phyloP scores from a whole-genome alignment of 2,888 invertebrate genomes.

The Fragum sueziense region DNA sequence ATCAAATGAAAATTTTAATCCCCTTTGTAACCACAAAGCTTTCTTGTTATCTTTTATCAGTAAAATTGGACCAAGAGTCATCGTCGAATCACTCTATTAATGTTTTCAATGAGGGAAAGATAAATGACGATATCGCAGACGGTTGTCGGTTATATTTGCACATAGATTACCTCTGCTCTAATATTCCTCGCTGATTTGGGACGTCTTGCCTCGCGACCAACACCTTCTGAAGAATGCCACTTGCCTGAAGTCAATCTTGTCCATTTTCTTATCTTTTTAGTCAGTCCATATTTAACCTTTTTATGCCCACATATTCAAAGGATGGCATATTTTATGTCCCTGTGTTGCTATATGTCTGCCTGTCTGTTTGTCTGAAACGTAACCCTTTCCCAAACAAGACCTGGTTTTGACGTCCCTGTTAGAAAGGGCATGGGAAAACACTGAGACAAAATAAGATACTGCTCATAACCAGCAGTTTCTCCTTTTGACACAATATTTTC shows the following conservation, averaged over 20 bases:
- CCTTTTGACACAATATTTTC: too few relatives aligned
- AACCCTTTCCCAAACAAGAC: too few relatives aligned
- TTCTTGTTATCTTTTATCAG: constrained; percentile 11
- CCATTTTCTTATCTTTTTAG: not conserved
- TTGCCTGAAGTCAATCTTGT: not conserved
- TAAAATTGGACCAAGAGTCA: constrained; percentile 16
- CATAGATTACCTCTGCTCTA: constrained; percentile 36
- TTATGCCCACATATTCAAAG: not conserved
- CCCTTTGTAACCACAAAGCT: not conserved
- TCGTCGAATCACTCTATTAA: constrained; percentile 28
- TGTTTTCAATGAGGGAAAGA: constrained; percentile 23
- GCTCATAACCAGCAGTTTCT: too few relatives aligned
- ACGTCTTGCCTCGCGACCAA: constrained; percentile 31
- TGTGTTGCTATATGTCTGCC: not conserved
- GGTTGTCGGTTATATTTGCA: constrained; percentile 34
- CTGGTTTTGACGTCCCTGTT: too few relatives aligned
- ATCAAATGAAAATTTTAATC: constrained; percentile 7
- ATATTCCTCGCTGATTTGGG: constrained; percentile 27
- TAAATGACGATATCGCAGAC: constrained; percentile 31
- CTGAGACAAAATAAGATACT: not conserved
- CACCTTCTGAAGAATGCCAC: constrained; percentile 21
- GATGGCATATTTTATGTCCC: too few relatives aligned
- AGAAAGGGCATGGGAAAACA: too few relatives aligned
- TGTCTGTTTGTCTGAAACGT: not conserved
- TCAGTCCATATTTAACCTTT: too few relatives aligned